Evolutionary conservation across 1,140 invertebrate species (phyloP).

Genomic region (Zaprionus lachaisei): DNA sequence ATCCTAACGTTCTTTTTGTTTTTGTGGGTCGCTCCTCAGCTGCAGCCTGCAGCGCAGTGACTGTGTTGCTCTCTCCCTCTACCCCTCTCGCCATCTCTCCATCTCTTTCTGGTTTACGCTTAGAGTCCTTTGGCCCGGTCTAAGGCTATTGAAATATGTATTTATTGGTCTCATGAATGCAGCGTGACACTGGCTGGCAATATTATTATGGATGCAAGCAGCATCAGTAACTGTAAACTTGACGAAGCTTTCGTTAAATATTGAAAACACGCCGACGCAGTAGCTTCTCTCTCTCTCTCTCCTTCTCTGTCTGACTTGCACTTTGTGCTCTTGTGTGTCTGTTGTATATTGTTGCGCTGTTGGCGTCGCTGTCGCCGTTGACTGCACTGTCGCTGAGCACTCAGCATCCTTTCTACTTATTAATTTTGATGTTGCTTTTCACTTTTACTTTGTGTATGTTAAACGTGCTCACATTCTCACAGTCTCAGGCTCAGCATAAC

Average conservation of each 20-base stretch:
- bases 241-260: conserved; percentile 70
- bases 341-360: conserved; percentile 38
- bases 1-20: conserved; percentile 32
- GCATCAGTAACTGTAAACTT: conserved; percentile 24
- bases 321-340: conserved; percentile 24
- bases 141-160: conserved; percentile 6
- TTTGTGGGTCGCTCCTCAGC: conserved; percentile 41
- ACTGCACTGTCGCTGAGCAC: conserved; percentile 31
- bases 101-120: background rate
- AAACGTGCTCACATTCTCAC: conserved; percentile 52
- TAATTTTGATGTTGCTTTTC: conserved; percentile 82
- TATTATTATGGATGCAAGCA: conserved; percentile 7
- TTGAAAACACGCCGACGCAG: conserved; percentile 69
- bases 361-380: conserved; percentile 34
- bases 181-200: conserved; percentile 1
- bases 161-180: conserved; percentile 3
- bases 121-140: conserved; percentile 3
- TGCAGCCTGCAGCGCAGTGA: conserved; percentile 29
- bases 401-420: conserved; percentile 80
- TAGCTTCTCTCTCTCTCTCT: conserved; percentile 19
- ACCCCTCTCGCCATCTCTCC: background rate
- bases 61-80: background rate
- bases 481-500: conserved; percentile 6
- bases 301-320: conserved; percentile 29
- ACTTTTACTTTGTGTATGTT: conserved; percentile 81